Percentiles rank a stretch among this genome's conserved stretches.
Conservation (phyloP, 2,797 vertebrate genomes). For the Rallus crepitans region DNA sequence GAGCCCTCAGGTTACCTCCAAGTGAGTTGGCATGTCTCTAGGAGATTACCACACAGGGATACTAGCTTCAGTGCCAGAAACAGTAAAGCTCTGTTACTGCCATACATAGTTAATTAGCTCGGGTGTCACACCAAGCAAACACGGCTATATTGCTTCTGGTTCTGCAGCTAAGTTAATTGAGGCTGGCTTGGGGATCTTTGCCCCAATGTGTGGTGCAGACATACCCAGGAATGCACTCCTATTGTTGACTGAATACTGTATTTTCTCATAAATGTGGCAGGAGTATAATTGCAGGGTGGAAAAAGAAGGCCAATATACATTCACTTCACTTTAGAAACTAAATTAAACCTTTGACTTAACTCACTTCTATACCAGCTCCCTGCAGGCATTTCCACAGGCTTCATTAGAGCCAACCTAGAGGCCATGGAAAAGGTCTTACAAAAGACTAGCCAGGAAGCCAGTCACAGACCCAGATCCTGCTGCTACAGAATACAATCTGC, state of each 20-base stretch:
- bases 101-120: constrained; percentile 58
- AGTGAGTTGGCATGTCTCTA: constrained; percentile 33
- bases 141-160: constrained; percentile 44
- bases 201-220: constrained; percentile 19
- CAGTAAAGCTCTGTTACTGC: constrained; percentile 58
- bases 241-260: constrained; percentile 13
- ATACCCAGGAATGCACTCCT: constrained; percentile 49
- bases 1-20: constrained; percentile 28
- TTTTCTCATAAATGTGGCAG: constrained; percentile 61
- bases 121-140: constrained; percentile 44
- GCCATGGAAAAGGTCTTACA: constrained; percentile 47
- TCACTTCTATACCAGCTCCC: constrained; percentile 63
- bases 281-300: constrained; percentile 46
- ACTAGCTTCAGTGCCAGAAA: constrained; percentile 14
- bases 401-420: constrained; percentile 14
- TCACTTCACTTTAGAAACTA: constrained; percentile 37
- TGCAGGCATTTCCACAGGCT: constrained; percentile 55
- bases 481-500: constrained; percentile 52
- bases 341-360: constrained; percentile 7
- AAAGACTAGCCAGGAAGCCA: constrained; percentile 66
- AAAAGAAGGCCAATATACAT: constrained; percentile 34
- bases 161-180: constrained; percentile 56
- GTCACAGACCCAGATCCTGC: constrained; percentile 44
- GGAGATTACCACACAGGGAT: constrained; percentile 38
- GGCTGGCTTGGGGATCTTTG: constrained; percentile 60